phyloP scores from a whole-genome alignment of 1,140 invertebrate species.

The Brachionus sp. region DNA sequence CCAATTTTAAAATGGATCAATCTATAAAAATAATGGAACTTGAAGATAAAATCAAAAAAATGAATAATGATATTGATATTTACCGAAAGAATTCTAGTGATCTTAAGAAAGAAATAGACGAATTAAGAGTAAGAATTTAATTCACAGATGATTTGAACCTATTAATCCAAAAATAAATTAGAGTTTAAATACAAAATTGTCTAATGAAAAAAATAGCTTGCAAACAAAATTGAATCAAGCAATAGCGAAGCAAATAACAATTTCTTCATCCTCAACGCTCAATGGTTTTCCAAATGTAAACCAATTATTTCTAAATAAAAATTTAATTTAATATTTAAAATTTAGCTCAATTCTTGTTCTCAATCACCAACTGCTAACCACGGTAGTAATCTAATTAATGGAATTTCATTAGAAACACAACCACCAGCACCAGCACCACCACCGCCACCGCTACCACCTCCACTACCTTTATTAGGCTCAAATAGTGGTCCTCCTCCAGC shows the following conservation, averaged over 20 bases:
- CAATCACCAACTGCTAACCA: too few species aligned
- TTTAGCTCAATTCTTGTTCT: not conserved
- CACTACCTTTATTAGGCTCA: constrained; percentile 46
- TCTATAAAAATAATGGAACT: not conserved
- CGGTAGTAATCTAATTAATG: not conserved
- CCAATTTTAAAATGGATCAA: not conserved
- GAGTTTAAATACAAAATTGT: not conserved
- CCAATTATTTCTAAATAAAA: not conserved
- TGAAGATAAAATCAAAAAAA: not conserved
- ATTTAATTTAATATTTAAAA: not conserved
- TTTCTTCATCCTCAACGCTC: not conserved
- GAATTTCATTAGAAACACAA: not conserved
- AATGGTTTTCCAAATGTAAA: not conserved
- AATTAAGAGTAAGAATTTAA: not conserved
- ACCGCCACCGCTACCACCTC: constrained; percentile 38
- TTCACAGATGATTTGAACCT: not conserved
- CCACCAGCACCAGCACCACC: constrained; percentile 48
- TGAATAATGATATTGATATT: constrained; percentile 22
- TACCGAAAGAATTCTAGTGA: not conserved
- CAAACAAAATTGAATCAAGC: not conserved
- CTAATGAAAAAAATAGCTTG: not conserved
- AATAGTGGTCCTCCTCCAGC: not conserved
- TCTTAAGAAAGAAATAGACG: constrained; percentile 15
- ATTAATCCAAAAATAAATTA: not conserved
- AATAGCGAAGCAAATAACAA: not conserved